Evolutionary conservation across 35 echinoderm and acorn worm species (phyloP), one percentile per base, ranked within the genome.

Genomic region (Apostichopus japonicus): DNA sequence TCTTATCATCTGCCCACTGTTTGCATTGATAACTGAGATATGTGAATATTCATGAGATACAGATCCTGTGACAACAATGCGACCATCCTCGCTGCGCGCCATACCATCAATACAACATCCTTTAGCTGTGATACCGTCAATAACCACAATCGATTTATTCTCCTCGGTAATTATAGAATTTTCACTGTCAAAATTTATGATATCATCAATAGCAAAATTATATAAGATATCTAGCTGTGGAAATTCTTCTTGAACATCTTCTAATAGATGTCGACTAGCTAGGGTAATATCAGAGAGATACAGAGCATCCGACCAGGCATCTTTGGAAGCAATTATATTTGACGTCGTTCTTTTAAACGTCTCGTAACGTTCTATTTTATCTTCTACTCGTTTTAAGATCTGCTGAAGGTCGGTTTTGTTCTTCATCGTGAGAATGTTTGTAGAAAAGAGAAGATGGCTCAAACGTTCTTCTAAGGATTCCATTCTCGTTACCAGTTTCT

Each of bases 171-270:
- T 81, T 44, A 0, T 81, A 5, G 9, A 8, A 53, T 15, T 15
- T 10, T 65, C 16, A 15, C 8, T 10, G 8, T 10, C 16, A 15
- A 65, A 8, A 10, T 15, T 65, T 8, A 22, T 22, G n/a, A 25
- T 15, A 4, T 81, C 0, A 19, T 10, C 53, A 8, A 67, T 5
- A 56, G 22, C 8, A 87, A 62, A 15, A n/a, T 87, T 19, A 24
- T 5, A 17, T 11, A 67, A 63, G 15, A 25, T 23, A 6, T 23
- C n/a, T 56, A 87, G 4, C 17, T 63, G 17, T 44, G 84, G 84
- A 87, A 87, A 87, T 17, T 87, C 84, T 56, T 65, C 62, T 67
- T 87, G 57, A 5, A 87, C 5, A 16, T 87, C 84, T 23, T 87
- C 22, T 10, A 65, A n/a, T 15, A 87, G 56, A 59, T 17, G 17